Conservation (phyloP, 2,888 invertebrate genomes). For the Incurvaria masculella region DNA sequence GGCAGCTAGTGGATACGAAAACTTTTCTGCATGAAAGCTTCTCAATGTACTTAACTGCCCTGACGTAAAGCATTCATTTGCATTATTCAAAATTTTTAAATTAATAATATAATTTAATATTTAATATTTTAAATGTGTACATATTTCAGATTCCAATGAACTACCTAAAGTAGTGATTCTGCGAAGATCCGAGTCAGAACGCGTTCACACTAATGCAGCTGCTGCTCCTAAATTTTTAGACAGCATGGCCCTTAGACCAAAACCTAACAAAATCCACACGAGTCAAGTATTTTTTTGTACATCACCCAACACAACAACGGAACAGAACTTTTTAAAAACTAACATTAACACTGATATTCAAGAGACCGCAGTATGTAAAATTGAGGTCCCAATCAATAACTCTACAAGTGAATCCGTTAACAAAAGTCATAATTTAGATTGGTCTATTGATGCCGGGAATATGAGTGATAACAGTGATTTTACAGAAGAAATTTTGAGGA, state of each 20-base stretch:
- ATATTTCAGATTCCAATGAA: slow-evolving; percentile 38
- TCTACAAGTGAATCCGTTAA: slow-evolving; percentile 11
- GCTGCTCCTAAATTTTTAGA: slow-evolving; percentile 67
- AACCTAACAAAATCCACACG: slow-evolving; percentile 58
- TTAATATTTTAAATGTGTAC: slow-evolving; percentile 11
- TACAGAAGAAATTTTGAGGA: slow-evolving; percentile 36
- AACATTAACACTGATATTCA: neutral
- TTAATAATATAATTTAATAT: no score
- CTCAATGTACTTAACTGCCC: slow-evolving; percentile 24
- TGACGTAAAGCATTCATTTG: slow-evolving; percentile 1
- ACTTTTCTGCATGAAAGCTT: no score
- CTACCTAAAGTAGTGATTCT: slow-evolving; percentile 41
- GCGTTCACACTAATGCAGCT: slow-evolving; percentile 34
- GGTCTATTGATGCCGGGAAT: slow-evolving; percentile 30
- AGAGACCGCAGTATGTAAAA: neutral
- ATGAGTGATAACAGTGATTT: slow-evolving; percentile 46
- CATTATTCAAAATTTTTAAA: slow-evolving; percentile 6
- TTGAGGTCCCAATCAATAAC: slow-evolving; percentile 23
- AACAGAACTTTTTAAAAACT: neutral
- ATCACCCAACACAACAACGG: slow-evolving; percentile 18
- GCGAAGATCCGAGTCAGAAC: slow-evolving; percentile 50
- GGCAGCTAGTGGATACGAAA: no score
- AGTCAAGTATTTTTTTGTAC: slow-evolving; percentile 62
- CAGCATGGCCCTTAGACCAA: slow-evolving; percentile 77
- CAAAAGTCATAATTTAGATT: slow-evolving; percentile 20